Evolutionary conservation across 2,113 vertebrate genomes (phyloP).

Genomic region (Cryptomyrus ogoouensis): DNA sequence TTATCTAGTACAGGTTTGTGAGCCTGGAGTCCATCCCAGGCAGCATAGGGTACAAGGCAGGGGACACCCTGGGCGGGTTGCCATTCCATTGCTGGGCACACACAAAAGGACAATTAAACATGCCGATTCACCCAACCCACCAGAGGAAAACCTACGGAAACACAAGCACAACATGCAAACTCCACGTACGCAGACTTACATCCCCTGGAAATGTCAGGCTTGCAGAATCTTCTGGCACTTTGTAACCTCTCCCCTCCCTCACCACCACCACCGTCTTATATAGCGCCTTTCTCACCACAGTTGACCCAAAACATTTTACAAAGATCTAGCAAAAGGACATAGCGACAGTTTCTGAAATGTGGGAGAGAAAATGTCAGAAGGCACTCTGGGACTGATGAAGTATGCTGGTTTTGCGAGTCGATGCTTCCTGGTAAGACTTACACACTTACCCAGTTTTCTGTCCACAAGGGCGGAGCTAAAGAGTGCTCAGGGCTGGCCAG

Average conservation of each 20-base stretch:
- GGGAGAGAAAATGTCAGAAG: background rate
- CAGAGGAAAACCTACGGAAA: background rate
- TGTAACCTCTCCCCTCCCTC: no score
- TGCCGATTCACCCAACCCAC: background rate
- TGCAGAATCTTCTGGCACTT: no score
- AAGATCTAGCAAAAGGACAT: background rate
- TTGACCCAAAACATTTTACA: background rate
- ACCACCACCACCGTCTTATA: background rate
- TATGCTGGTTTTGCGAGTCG: background rate
- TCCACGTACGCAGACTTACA: background rate
- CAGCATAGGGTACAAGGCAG: background rate
- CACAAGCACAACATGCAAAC: background rate
- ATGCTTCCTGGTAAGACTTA: background rate
- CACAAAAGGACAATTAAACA: background rate
- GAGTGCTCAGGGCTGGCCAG: background rate
- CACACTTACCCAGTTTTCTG: background rate
- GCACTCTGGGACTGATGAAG: background rate
- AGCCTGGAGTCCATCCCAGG: background rate
- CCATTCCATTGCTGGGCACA: background rate
- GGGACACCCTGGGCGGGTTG: background rate
- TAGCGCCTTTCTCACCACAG: background rate
- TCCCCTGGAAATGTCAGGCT: background rate
- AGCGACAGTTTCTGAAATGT: background rate
- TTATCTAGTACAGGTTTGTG: background rate
- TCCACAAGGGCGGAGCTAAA: background rate